Conservation (phyloP, 2,797 vertebrate species). For the Megaceryle alcyon region DNA sequence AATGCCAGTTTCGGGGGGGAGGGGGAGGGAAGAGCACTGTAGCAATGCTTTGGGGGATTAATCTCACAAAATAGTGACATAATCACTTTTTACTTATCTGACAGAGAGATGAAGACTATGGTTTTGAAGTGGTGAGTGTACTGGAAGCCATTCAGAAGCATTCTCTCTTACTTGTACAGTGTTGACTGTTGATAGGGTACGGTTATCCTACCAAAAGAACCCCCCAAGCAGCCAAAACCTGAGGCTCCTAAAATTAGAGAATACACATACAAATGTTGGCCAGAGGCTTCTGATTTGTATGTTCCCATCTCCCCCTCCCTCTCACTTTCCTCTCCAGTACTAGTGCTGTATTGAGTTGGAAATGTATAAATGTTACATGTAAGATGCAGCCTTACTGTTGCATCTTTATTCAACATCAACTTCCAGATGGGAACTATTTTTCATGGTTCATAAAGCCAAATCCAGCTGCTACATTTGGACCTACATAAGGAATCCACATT, state of each 20-base stretch:
- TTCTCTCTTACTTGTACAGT: neutral
- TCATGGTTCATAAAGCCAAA: slow-evolving; percentile 88
- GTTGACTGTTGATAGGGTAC: neutral
- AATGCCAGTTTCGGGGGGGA: neutral
- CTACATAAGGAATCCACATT: slow-evolving; percentile 84
- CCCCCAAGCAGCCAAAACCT: neutral
- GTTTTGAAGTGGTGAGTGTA: neutral
- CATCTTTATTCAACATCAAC: slow-evolving; percentile 85
- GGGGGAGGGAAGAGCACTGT: too few species aligned
- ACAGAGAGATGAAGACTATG: neutral
- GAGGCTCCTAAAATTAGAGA: slow-evolving; percentile 26
- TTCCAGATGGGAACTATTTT: slow-evolving; percentile 88
- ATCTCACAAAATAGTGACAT: neutral
- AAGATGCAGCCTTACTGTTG: slow-evolving; percentile 82
- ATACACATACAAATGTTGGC: slow-evolving; percentile 18
- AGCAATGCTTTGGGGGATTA: neutral
- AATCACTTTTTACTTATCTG: neutral
- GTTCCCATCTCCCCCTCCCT: neutral
- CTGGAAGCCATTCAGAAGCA: neutral
- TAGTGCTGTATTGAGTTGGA: slow-evolving; percentile 58
- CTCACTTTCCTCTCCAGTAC: neutral
- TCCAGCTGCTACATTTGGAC: slow-evolving; percentile 86
- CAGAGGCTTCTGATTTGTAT: slow-evolving; percentile 45
- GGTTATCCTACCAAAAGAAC: neutral
- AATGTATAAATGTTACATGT: slow-evolving; percentile 76